phyloP scores from a whole-genome alignment of 2,113 vertebrate species.

The Leucosticte australis region DNA sequence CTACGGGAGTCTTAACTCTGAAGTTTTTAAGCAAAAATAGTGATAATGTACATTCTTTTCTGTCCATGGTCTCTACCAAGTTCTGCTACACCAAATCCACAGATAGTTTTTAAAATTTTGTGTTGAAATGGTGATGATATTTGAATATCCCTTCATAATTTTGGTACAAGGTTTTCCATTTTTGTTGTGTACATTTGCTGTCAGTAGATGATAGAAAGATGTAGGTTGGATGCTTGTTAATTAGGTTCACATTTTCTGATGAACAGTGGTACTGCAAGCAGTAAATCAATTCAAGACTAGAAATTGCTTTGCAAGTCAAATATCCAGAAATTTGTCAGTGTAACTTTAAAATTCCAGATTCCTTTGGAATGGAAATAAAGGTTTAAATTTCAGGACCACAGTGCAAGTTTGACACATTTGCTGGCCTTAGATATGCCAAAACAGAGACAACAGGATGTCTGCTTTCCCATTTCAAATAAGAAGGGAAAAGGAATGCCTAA shows the following conservation, averaged over 20 bases:
- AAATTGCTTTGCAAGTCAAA: not conserved
- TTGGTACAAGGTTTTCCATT: not conserved
- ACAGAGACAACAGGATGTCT: not conserved
- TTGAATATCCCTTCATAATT: not conserved
- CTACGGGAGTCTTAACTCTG: fast-evolving
- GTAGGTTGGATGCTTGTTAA: not conserved
- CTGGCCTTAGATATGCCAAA: not conserved
- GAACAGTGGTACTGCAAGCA: not conserved
- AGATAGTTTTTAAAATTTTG: not conserved
- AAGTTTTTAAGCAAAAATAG: not conserved
- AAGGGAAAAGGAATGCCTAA: not conserved
- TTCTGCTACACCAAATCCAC: not conserved
- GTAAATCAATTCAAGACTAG: not conserved
- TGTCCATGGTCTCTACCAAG: not conserved
- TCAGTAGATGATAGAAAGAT: not conserved
- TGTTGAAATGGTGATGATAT: not conserved
- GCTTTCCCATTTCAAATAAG: not conserved
- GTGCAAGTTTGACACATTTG: not conserved
- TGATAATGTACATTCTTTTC: not conserved
- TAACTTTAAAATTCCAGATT: not conserved
- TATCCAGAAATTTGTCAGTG: not conserved
- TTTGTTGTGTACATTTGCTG: not conserved
- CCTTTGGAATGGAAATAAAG: not conserved
- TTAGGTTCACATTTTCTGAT: not conserved
- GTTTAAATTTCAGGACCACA: constrained; percentile 9